phyloP scores from a whole-genome alignment of 64 coral and sea anemone genomes.

The Catalaphyllia jardinei region DNA sequence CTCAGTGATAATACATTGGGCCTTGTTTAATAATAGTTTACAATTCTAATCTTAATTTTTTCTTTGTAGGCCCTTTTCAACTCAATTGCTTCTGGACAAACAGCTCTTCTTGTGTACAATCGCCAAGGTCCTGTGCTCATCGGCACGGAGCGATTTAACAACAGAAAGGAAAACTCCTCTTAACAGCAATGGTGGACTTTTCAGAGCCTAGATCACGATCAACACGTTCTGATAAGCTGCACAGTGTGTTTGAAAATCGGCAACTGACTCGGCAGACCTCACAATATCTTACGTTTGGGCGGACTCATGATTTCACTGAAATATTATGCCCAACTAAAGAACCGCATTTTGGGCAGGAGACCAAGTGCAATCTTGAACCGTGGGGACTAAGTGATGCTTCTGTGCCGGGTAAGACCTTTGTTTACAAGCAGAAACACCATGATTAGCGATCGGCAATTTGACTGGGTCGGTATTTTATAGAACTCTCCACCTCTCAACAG shows the following conservation, averaged over 20 bases:
- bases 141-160: too few relatives aligned
- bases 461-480: not conserved
- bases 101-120: too few relatives aligned
- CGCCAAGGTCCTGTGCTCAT: too few relatives aligned
- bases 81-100: too few relatives aligned
- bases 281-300: not conserved
- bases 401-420: not conserved
- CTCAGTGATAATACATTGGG: not conserved
- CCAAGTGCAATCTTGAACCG: not conserved
- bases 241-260: too few relatives aligned
- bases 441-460: not conserved
- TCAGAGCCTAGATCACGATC: too few relatives aligned
- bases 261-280: too few relatives aligned
- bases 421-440: not conserved
- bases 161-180: too few relatives aligned
- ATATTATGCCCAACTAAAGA: not conserved
- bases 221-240: too few relatives aligned
- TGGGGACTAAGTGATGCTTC: not conserved
- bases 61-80: too few relatives aligned
- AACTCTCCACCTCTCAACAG: not conserved
- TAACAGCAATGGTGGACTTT: too few relatives aligned
- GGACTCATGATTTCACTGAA: not conserved
- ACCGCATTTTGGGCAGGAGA: not conserved
- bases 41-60: not conserved
- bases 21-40: not conserved